Base-by-base conservation (phyloP, 2,797 vertebrate species). In the Bradypodion pumilum region DNA sequence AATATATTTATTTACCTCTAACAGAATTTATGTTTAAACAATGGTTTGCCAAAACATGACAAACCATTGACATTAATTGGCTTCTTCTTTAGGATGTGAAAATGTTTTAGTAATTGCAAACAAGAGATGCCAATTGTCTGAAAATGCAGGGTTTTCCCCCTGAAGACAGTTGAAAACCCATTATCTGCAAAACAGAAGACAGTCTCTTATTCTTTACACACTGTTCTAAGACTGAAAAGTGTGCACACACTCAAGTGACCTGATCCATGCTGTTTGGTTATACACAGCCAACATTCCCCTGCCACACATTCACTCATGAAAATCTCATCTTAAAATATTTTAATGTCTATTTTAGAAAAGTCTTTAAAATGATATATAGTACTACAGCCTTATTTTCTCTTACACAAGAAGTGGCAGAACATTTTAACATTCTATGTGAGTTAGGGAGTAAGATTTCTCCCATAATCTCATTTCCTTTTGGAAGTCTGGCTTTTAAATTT, bases 131-230 rank as follows among this genome's bases (percentile, higher is more conserved):
- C 83, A 79, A 72, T 49, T 37, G 74, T 82, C 66, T 85, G 56
- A 87, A 90, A 81, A 35, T 5, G 0, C 80, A 79, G 66, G n/a
- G n/a, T n/a, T n/a, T n/a, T 88, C 81, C 66, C 80, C 49, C 44
- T 27, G 78, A 32, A 46, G 66, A 88, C 59, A 82, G 80, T 35
- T 85, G 75, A 86, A 92, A 89, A 92, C 85, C 83, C 80, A 87
- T 89, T 87, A 89, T 77, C 82, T 74, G 10, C 77, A 89, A 85
- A 0, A 0, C 1, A 52, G 77, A 63, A 82, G 88, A 70, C 59
- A 90, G 73, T 88, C 56, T 86, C 85, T 86, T 13, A 35, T 49
- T 85, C 59, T 83, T 40, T 1, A 75, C 74, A 49, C 1, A 83
- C 70, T 66, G 86, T 81, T 85, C 79, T 49, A 25, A 56, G 79